These are phyloP conservation scores for Diplosoma virens DNA, from an alignment of 23 tunicate genomes.

Conservation along the genomic window DNA sequence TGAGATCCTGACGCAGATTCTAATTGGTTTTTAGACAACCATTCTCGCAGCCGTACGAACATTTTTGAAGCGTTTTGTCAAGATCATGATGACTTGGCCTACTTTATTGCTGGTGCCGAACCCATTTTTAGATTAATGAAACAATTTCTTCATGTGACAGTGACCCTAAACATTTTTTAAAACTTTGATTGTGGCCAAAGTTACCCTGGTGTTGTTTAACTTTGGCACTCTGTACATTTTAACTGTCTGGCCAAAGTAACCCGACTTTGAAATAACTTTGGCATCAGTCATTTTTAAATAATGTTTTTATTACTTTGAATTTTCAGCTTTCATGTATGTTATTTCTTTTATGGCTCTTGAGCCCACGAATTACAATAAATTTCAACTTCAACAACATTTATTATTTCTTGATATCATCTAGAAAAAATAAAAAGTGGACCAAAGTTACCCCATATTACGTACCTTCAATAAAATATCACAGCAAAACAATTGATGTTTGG, in stretches of 20 bases:
- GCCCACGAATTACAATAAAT: not conserved
- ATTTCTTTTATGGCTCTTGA: not conserved
- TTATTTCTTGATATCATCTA: not conserved
- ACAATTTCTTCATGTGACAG: not conserved
- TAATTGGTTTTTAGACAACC: conserved; percentile 6
- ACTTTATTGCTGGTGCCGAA: too few relatives aligned
- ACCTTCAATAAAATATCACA: too few relatives aligned
- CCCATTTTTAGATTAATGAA: too few relatives aligned
- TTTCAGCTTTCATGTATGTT: not conserved
- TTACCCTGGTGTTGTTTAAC: not conserved
- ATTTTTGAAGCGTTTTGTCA: not conserved
- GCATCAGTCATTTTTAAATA: not conserved
- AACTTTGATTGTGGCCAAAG: not conserved
- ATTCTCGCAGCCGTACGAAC: not conserved
- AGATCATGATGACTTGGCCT: too few relatives aligned
- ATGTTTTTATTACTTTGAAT: too few relatives aligned
- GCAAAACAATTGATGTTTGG: too few relatives aligned
- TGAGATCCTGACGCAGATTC: conserved; percentile 7
- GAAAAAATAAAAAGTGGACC: conserved; percentile 10
- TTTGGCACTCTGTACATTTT: conserved; percentile 1
- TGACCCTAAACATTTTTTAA: not conserved
- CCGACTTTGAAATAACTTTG: too few relatives aligned
- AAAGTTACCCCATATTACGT: conserved; percentile 13
- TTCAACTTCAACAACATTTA: not conserved
- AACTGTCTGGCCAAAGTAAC: too few relatives aligned